Evolutionary conservation across 1,140 invertebrate species (phyloP).

Genomic region (Aphelinus atriplicis): DNA sequence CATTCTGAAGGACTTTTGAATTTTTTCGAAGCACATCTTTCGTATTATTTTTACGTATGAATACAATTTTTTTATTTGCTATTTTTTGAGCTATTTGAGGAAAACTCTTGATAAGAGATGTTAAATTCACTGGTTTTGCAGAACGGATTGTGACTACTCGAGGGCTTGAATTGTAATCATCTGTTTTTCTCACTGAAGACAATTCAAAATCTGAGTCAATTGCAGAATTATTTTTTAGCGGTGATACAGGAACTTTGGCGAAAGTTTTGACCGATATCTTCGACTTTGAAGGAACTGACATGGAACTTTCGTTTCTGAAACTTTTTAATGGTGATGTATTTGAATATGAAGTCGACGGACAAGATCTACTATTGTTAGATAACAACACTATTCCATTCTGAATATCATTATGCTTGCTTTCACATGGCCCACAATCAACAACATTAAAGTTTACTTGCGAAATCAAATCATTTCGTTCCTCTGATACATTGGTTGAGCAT

Average conservation of each 20-base stretch:
- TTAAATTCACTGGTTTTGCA: constrained; percentile 13
- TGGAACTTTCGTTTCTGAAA: background rate
- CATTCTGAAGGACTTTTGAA: background rate
- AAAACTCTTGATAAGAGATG: constrained; percentile 14
- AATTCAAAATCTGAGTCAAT: background rate
- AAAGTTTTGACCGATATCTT: constrained; percentile 52
- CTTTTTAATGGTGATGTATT: background rate
- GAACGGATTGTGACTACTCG: constrained; percentile 8
- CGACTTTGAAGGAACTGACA: background rate
- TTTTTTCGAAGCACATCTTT: background rate
- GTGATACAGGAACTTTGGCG: constrained; percentile 39
- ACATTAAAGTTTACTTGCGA: constrained; percentile 48
- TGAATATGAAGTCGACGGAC: background rate
- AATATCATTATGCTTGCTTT: background rate
- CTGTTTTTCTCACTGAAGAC: background rate
- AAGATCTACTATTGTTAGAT: background rate
- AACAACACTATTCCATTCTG: background rate
- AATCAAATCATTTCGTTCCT: background rate
- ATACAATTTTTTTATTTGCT: constrained; percentile 18
- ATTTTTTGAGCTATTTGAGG: constrained; percentile 16
- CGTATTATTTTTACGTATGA: constrained; percentile 1
- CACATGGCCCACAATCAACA: constrained; percentile 54
- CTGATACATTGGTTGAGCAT: background rate
- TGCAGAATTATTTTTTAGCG: background rate
- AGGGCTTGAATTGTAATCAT: background rate